Percentiles rank a stretch among this genome's conserved stretches.
Conservation (phyloP, 2,797 vertebrate genomes). For the Ctenochaetus hawaiiensis region DNA sequence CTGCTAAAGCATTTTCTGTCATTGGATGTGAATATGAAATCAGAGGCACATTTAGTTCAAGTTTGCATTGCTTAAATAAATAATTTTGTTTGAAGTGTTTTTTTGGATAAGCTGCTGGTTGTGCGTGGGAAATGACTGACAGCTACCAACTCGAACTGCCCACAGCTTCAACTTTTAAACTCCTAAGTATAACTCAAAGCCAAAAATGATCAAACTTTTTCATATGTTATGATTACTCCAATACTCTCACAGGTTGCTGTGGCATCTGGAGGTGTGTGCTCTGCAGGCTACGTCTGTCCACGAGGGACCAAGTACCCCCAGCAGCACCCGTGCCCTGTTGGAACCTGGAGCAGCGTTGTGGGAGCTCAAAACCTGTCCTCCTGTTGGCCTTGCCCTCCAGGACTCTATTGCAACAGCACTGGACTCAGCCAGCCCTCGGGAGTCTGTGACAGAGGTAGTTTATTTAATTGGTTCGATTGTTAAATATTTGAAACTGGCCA, state of each 20-base stretch:
- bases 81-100: constrained; percentile 16
- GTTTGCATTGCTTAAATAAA: constrained; percentile 49
- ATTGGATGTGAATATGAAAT: constrained; percentile 47
- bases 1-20: constrained; percentile 36
- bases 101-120: constrained; percentile 46
- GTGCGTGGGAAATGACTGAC: constrained; percentile 66
- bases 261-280: constrained; percentile 88
- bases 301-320: constrained; percentile 84
- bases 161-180: constrained; percentile 55
- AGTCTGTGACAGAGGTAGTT: constrained; percentile 86
- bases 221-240: neutral
- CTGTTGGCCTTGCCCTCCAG: constrained; percentile 88
- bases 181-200: constrained; percentile 25
- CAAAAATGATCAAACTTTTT: constrained; percentile 31
- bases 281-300: constrained; percentile 88
- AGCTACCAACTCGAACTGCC: constrained; percentile 51
- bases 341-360: constrained; percentile 88
- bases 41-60: constrained; percentile 36
- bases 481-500: too few relatives aligned
- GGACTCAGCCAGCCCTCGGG: constrained; percentile 86
- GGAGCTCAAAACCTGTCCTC: constrained; percentile 85
- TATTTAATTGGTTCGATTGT: neutral
- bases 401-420: constrained; percentile 87
- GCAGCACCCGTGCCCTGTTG: constrained; percentile 87
- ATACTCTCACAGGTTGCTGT: constrained; percentile 81